Evolutionary conservation across 2,113 vertebrate species (phyloP).

Genomic region (Eurypyga helias): DNA sequence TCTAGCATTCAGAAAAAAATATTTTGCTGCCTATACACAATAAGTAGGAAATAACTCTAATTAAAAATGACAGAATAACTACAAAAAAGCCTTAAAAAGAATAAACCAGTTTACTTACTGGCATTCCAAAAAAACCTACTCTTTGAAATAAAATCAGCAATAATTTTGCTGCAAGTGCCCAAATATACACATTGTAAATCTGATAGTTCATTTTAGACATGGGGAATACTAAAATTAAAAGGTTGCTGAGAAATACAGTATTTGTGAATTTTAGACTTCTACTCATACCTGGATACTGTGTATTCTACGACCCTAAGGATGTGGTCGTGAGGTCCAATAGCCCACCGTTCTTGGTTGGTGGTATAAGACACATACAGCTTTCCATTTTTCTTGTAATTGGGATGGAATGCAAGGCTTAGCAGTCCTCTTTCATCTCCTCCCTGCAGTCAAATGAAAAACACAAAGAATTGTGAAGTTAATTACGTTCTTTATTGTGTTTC

Average conservation of each 20-base stretch:
- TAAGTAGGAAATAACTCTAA: not conserved
- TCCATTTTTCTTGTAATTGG: constrained; percentile 99
- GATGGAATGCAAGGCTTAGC: constrained; percentile 99
- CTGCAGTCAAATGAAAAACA: constrained; percentile 98
- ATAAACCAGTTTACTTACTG: not conserved
- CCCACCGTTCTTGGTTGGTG: constrained; percentile 99
- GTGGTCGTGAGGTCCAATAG: constrained; percentile 98
- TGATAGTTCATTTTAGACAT: not conserved
- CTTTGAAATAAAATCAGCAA: constrained; percentile 8
- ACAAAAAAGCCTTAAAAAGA: not conserved
- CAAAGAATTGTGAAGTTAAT: constrained; percentile 98
- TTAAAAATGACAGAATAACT: not conserved
- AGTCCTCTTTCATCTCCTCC: constrained; percentile 99
- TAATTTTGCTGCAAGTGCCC: not conserved
- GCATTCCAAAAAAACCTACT: not conserved
- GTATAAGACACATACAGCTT: constrained; percentile 99
- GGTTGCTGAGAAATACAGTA: not conserved
- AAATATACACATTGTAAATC: not conserved
- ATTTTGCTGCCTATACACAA: not conserved
- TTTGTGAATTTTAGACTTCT: not conserved
- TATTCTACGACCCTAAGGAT: constrained; percentile 99
- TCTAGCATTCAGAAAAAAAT: not conserved
- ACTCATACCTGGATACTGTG: constrained; percentile 92
- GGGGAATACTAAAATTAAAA: not conserved
- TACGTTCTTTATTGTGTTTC: constrained; percentile 91